Percentiles rank a stretch among this genome's conserved stretches.
Conservation (phyloP, 2,797 vertebrate species). For the Diceros bicornis region DNA sequence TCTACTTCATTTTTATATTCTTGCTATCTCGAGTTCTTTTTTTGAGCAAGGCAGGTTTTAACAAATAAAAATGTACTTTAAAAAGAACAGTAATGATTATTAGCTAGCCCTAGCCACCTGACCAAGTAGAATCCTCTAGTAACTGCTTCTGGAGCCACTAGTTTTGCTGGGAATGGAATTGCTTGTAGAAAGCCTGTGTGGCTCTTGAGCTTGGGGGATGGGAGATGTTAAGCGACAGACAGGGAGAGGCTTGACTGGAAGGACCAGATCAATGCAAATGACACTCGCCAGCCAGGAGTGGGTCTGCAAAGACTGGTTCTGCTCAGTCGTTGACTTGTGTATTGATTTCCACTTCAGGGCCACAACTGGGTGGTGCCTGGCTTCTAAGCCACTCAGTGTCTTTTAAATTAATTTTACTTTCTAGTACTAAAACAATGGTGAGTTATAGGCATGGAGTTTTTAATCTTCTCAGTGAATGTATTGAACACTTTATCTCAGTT, state of each 20-base stretch:
- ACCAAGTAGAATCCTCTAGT: background rate
- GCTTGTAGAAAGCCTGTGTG: slow-evolving; percentile 63
- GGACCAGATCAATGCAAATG: background rate
- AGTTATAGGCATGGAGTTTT: background rate
- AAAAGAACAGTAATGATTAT: background rate
- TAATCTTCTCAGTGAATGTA: slow-evolving; percentile 30
- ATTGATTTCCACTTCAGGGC: slow-evolving; percentile 38
- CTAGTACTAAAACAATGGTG: background rate
- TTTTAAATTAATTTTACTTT: slow-evolving; percentile 61
- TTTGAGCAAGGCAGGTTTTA: background rate
- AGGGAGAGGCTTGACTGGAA: background rate
- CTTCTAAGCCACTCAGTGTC: background rate
- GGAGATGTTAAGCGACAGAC: background rate
- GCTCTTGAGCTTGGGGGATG: background rate
- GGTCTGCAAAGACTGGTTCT: background rate
- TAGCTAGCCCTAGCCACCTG: background rate
- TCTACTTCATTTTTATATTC: background rate
- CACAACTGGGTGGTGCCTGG: background rate
- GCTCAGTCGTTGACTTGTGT: background rate
- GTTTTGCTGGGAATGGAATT: slow-evolving; percentile 77
- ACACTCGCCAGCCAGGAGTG: background rate
- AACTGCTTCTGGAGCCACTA: slow-evolving; percentile 69
- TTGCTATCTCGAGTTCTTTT: background rate
- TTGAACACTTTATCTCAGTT: slow-evolving; percentile 45
- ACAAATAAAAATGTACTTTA: background rate